Evolutionary conservation across 2,797 vertebrate species (phyloP).

Genomic region (Lutjanus campechanus): DNA sequence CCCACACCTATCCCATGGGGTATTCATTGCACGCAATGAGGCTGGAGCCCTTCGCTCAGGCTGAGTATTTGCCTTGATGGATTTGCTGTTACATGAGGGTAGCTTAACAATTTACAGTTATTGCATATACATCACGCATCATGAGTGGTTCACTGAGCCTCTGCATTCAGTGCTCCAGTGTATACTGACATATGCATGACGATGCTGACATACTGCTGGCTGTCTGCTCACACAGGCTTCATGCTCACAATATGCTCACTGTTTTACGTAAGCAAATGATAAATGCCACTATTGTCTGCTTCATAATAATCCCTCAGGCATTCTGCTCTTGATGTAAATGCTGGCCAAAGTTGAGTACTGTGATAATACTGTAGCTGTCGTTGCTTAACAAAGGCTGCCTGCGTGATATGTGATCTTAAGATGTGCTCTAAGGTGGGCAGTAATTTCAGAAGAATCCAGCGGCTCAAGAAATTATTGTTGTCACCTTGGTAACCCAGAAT

Average conservation of each 20-base stretch:
- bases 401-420: slow-evolving; percentile 12
- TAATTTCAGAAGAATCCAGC: slow-evolving; percentile 4
- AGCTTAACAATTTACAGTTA: slow-evolving; percentile 40
- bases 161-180: neutral
- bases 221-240: slow-evolving; percentile 24
- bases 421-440: neutral
- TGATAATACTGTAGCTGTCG: slow-evolving; percentile 24
- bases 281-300: slow-evolving; percentile 50
- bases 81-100: slow-evolving; percentile 11
- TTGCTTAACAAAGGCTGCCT: slow-evolving; percentile 32
- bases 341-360: slow-evolving; percentile 14
- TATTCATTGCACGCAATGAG: neutral
- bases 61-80: slow-evolving; percentile 18
- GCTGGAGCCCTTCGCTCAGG: neutral
- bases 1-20: neutral
- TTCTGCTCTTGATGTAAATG: slow-evolving; percentile 30
- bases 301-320: slow-evolving; percentile 28
- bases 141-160: slow-evolving; percentile 27
- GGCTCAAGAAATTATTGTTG: neutral
- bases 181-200: slow-evolving; percentile 35
- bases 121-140: slow-evolving; percentile 44
- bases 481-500: slow-evolving; percentile 6
- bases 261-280: slow-evolving; percentile 62
- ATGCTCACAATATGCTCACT: slow-evolving; percentile 18
- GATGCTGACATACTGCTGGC: slow-evolving; percentile 30